Evolutionary conservation across 2,888 invertebrate genomes (phyloP).

Genomic region (Petrolisthes cinctipes): DNA sequence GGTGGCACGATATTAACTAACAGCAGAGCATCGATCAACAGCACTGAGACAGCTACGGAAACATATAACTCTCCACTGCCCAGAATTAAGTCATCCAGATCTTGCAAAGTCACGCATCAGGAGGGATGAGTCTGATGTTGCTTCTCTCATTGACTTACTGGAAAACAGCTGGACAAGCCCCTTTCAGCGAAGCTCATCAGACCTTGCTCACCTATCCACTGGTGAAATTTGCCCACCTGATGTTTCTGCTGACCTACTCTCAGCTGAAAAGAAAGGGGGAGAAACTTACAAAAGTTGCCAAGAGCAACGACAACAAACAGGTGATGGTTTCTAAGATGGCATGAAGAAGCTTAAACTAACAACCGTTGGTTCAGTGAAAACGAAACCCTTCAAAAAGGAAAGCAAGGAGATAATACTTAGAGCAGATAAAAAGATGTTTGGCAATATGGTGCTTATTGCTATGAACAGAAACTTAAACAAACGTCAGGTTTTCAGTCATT

Average conservation of each 20-base stretch:
- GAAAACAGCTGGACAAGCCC: background rate
- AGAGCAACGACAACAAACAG: background rate
- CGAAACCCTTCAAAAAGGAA: background rate
- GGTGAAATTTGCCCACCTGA: background rate
- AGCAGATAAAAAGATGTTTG: background rate
- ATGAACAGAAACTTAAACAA: background rate
- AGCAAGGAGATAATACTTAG: background rate
- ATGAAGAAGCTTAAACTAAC: background rate
- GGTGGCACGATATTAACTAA: background rate
- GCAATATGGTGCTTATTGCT: background rate
- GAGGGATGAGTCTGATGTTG: background rate
- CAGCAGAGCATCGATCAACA: background rate
- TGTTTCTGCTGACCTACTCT: background rate
- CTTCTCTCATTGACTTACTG: background rate
- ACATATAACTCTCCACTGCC: background rate
- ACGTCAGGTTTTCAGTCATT: background rate
- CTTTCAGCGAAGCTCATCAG: background rate
- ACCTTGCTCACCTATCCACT: background rate
- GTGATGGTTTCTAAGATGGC: background rate
- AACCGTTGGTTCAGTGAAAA: background rate
- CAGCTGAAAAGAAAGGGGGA: background rate
- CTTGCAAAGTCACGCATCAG: background rate
- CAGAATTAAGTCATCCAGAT: background rate
- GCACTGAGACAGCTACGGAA: background rate
- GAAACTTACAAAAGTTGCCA: background rate